Conservation (phyloP, 1,140 invertebrate species). For the Chelonus insularis region DNA sequence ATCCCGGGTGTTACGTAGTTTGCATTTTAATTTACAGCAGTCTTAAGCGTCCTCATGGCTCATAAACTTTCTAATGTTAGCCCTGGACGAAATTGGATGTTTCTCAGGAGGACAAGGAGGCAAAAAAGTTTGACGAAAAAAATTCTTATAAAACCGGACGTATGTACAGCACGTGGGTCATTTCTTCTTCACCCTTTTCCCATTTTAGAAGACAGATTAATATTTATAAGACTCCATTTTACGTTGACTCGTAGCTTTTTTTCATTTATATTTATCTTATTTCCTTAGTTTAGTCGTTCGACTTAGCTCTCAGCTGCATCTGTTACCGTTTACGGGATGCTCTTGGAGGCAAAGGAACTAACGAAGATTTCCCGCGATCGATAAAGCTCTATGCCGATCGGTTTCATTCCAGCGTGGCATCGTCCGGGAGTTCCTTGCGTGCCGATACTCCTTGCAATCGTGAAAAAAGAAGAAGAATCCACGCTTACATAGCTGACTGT, state of each 20-base stretch:
- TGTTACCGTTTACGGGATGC: constrained; percentile 11
- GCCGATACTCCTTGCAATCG: not conserved
- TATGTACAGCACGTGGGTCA: constrained; percentile 11
- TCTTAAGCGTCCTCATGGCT: constrained; percentile 9
- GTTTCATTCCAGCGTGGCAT: not conserved
- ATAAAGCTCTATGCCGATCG: not conserved
- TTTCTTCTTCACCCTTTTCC: not conserved
- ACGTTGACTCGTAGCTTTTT: not conserved
- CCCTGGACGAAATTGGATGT: constrained; percentile 32
- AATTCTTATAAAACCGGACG: not conserved
- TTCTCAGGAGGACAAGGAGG: constrained; percentile 24
- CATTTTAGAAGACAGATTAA: constrained; percentile 22
- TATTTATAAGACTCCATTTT: constrained; percentile 29
- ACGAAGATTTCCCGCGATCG: constrained; percentile 19
- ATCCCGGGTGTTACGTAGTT: constrained; percentile 23
- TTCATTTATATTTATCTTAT: not conserved
- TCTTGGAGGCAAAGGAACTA: not conserved
- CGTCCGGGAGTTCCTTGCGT: constrained; percentile 7
- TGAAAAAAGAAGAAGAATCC: not conserved
- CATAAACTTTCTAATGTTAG: constrained; percentile 36
- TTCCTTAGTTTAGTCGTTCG: not conserved
- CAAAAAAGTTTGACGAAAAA: not conserved
- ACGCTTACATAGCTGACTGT: not conserved
- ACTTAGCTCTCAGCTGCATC: not conserved
- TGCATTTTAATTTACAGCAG: constrained; percentile 38